Evolutionary conservation across 2,888 invertebrate genomes (phyloP), one percentile per base, ranked within the genome.

Genomic region (Caenorhabditis sinica): DNA sequence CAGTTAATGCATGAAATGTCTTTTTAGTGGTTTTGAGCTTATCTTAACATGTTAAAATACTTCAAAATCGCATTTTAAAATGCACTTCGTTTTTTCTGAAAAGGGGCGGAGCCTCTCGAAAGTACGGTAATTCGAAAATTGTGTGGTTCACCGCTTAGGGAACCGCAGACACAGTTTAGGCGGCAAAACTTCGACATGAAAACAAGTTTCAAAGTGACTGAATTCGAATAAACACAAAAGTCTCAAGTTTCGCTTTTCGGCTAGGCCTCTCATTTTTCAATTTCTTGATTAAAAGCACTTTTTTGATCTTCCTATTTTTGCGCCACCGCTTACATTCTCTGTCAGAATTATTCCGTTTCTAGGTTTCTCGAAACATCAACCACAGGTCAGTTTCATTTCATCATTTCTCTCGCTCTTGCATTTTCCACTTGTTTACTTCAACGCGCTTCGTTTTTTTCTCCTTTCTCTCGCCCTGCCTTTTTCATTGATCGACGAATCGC

Each of bases 301-400:
- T 53, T 71, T 28, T 61, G 74, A 63, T 53, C 74, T 63, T 51
- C 23, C 40, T 20, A 9, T 8, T n/a, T 28, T 23, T n/a, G 36
- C 60, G 6, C 9, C n/a, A 15, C 23, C 56, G 69, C 69, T n/a
- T 28, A 40, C 56, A 15, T 51, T 51, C n/a, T 17, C 68, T 60
- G 28, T 49, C 76, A 76, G 17, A 49, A 76, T 76, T 76, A 60
- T 76, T 43, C 76, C 76, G 6, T 68, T 76, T 58, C 15, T 76
- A 56, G 76, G 68, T 20, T 61, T 61, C 23, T 51, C 51, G 2
- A n/a, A 13, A 28, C 20, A 60, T 60, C 25, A 58, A 56, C 9
- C n/a, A 15, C 76, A 76, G 68, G 75, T 68, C 60, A 65, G 76
- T 76, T 65, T 23, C 51, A 43, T 9, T 25, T 11, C 30, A 20